Percentiles rank a stretch among this genome's conserved stretches.
Evolutionary conservation across 1,140 invertebrate species (phyloP).

Genomic region (Drosophila insularis): DNA sequence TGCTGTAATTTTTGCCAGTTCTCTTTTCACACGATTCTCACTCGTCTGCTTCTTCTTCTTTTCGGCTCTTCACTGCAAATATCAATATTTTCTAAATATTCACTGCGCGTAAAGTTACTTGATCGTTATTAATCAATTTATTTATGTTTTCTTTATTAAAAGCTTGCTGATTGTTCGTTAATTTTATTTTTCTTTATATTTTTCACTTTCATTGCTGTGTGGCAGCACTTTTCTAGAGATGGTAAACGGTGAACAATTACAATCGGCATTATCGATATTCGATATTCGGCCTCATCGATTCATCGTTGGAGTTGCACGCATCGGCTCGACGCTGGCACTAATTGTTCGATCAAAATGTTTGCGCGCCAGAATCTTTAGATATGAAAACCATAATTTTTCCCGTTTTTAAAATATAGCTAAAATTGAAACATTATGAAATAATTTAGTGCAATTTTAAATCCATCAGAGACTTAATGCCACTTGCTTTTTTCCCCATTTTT

Average conservation of each 20-base stretch:
- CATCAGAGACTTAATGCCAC: too few relatives aligned
- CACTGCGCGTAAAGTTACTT: neutral
- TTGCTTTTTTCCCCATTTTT: too few relatives aligned
- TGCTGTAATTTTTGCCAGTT: slow-evolving; percentile 78
- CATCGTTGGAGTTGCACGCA: too few relatives aligned
- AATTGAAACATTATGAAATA: too few relatives aligned
- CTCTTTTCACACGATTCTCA: slow-evolving; percentile 72
- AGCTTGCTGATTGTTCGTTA: neutral
- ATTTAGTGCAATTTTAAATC: too few relatives aligned
- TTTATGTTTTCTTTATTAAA: neutral
- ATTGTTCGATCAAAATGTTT: too few relatives aligned
- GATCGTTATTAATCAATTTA: neutral
- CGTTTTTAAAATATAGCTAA: too few relatives aligned
- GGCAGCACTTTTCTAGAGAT: neutral
- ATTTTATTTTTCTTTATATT: slow-evolving; percentile 7
- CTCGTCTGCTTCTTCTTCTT: slow-evolving; percentile 65
- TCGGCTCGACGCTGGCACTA: too few relatives aligned
- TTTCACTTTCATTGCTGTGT: slow-evolving; percentile 6
- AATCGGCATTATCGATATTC: too few relatives aligned
- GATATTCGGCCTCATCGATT: too few relatives aligned
- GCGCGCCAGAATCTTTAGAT: too few relatives aligned
- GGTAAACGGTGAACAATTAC: neutral
- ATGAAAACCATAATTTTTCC: too few relatives aligned
- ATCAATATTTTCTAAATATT: neutral
- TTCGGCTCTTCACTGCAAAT: neutral